Evolutionary conservation across 2,113 vertebrate species (phyloP).

Genomic region (Hypomesus transpacificus): DNA sequence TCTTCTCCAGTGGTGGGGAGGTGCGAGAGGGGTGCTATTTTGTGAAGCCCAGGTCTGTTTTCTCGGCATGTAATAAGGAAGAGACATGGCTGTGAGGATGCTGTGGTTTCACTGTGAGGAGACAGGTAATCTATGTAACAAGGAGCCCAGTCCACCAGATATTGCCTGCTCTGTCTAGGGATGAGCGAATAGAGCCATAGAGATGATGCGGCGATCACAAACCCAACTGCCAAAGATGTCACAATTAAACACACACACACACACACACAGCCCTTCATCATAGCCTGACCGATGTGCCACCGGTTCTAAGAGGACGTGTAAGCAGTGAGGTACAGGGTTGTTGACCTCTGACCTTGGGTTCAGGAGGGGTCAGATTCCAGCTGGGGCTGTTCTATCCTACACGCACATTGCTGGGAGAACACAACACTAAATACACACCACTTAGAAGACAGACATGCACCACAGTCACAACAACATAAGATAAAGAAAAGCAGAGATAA

Average conservation of each 20-base stretch:
- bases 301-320: background rate
- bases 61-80: background rate
- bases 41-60: background rate
- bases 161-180: background rate
- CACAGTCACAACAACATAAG: background rate
- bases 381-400: background rate
- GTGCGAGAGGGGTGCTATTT: background rate
- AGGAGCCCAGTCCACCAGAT: background rate
- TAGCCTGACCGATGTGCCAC: background rate
- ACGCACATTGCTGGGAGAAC: background rate
- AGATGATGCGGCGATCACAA: no score
- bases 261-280: background rate
- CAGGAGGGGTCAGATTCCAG: background rate
- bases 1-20: background rate
- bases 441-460: background rate
- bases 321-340: background rate
- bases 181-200: background rate
- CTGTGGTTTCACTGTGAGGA: background rate
- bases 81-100: background rate
- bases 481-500: no score
- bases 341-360: conserved; percentile 1
- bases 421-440: no score
- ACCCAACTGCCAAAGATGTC: background rate
- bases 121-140: background rate
- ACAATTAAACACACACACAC: background rate